Evolutionary conservation across 2,888 invertebrate genomes (phyloP).

Genomic region (Oasisia sp.): DNA sequence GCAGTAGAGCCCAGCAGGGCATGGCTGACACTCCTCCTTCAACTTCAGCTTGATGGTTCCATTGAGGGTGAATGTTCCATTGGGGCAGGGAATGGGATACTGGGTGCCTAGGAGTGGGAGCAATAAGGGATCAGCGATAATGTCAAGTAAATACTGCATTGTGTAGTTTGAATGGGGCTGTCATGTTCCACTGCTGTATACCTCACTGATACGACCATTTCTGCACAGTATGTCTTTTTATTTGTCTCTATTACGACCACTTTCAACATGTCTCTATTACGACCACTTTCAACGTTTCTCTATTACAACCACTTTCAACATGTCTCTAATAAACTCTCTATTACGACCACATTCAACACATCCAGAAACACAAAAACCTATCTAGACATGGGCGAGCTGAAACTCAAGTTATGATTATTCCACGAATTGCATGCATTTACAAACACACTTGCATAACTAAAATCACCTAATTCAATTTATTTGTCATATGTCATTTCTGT

Average conservation of each 20-base stretch:
- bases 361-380: neutral
- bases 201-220: neutral
- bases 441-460: neutral
- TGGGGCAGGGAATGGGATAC: constrained; percentile 53
- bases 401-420: too few relatives aligned
- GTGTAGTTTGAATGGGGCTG: neutral
- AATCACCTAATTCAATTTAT: neutral
- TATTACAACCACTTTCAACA: too few relatives aligned
- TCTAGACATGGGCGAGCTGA: too few relatives aligned
- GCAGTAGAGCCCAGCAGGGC: constrained; percentile 58
- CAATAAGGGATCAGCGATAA: neutral
- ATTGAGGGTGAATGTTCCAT: constrained; percentile 59
- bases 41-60: constrained; percentile 51
- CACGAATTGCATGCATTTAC: neutral
- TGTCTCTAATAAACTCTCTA: neutral
- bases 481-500: neutral
- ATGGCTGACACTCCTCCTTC: constrained; percentile 55
- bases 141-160: neutral
- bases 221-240: too few relatives aligned
- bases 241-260: too few relatives aligned
- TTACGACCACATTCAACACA: neutral
- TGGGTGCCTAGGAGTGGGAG: constrained; percentile 45
- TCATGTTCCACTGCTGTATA: neutral
- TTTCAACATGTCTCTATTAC: neutral
- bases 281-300: too few relatives aligned